Conservation (phyloP, 2,888 invertebrate genomes). For the Agrochola litura region DNA sequence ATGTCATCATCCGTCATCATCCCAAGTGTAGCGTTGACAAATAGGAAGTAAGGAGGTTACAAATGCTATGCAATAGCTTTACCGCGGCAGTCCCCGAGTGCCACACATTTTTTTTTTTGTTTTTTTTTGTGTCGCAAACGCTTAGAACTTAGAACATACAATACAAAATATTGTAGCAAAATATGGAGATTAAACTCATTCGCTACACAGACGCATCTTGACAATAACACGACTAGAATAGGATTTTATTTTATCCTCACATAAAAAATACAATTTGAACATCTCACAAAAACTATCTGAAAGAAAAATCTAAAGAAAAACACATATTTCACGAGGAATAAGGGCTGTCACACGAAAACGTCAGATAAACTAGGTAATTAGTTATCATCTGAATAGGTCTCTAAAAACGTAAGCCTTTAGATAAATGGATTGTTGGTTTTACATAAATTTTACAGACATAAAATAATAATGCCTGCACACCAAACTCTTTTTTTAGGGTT, state of each 20-base stretch:
- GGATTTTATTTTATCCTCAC: constrained; percentile 30
- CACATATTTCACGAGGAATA: constrained; percentile 34
- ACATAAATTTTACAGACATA: background rate
- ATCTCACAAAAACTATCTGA: constrained; percentile 38
- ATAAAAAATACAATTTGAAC: constrained; percentile 38
- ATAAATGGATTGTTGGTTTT: constrained; percentile 2
- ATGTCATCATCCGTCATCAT: no score
- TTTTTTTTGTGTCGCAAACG: no score
- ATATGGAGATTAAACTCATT: constrained; percentile 32
- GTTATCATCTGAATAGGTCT: no score
- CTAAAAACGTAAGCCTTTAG: background rate
- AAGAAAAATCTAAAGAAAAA: constrained; percentile 44
- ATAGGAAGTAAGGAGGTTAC: no score
- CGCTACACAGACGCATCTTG: constrained; percentile 10
- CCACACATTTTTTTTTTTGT: no score
- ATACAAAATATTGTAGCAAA: constrained; percentile 3
- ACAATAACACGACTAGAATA: constrained; percentile 24
- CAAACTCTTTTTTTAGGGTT: background rate
- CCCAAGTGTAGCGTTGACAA: no score
- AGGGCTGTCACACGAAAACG: constrained; percentile 20
- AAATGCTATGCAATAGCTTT: no score
- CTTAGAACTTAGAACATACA: background rate
- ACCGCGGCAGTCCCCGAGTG: no score
- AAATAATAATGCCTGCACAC: background rate
- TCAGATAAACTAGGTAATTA: no score